Percentiles rank a stretch among this genome's conserved stretches.
These are phyloP conservation scores for Bradysia coprophila DNA, from an alignment of 1,140 invertebrate species.

Conservation along the genomic window DNA sequence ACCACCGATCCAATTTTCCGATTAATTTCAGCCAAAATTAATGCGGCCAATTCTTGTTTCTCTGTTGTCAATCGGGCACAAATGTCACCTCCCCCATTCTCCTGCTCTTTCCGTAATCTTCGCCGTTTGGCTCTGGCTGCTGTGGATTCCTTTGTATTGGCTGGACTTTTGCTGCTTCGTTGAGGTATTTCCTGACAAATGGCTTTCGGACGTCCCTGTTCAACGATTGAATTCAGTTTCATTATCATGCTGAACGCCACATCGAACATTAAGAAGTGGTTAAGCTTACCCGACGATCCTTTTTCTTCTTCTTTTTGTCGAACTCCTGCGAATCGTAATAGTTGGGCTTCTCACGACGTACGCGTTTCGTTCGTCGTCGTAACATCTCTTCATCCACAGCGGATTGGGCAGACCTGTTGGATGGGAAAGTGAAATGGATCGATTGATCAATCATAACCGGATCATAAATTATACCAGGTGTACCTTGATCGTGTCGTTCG, in stretches of 20 bases:
- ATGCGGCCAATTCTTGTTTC: constrained; percentile 32
- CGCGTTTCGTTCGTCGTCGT: constrained; percentile 46
- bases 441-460: too few relatives aligned
- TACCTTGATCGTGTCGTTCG: constrained; percentile 13
- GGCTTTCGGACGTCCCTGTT: background rate
- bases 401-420: constrained; percentile 7
- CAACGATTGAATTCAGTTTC: background rate
- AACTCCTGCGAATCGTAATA: constrained; percentile 67
- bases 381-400: constrained; percentile 23
- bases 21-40: constrained; percentile 53
- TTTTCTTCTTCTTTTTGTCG: constrained; percentile 39
- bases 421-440: too few relatives aligned
- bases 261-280: too few relatives aligned
- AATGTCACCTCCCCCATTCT: constrained; percentile 1
- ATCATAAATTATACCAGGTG: too few relatives aligned
- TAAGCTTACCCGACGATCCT: constrained; percentile 12
- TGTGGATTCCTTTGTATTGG: constrained; percentile 10
- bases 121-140: constrained; percentile 2
- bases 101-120: constrained; percentile 4
- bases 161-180: constrained; percentile 14
- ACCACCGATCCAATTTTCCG: constrained; percentile 46
- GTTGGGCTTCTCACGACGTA: constrained; percentile 59
- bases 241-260: too few relatives aligned
- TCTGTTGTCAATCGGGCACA: constrained; percentile 24
- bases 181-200: background rate